phyloP scores from a whole-genome alignment of 2,797 vertebrate genomes.

The Rhinophrynus dorsalis region DNA sequence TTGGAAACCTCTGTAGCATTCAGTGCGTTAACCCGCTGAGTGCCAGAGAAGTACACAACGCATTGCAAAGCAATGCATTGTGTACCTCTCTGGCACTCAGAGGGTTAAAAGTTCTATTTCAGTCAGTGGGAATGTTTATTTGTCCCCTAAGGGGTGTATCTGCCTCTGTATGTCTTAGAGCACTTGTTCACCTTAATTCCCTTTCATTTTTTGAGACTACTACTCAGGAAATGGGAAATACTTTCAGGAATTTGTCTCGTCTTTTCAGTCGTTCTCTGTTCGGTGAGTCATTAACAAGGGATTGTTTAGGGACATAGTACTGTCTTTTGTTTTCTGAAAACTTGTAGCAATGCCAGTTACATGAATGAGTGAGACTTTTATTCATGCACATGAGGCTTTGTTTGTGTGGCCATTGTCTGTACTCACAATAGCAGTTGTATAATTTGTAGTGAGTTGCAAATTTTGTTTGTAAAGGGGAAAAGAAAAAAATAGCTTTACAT shows the following conservation, averaged over 20 bases:
- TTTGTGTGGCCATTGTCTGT: conserved; percentile 58
- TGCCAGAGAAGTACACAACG: too few species aligned
- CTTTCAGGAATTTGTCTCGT: conserved; percentile 39
- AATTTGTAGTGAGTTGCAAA: conserved; percentile 56
- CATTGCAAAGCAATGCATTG: too few species aligned
- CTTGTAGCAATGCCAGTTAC: conserved; percentile 57
- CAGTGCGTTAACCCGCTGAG: too few species aligned
- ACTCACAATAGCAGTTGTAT: conserved; percentile 53
- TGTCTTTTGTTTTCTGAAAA: conserved; percentile 61
- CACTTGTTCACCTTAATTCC: conserved; percentile 40
- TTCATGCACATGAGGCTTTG: conserved; percentile 54
- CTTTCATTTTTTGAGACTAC: conserved; percentile 18
- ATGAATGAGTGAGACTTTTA: conserved; percentile 51
- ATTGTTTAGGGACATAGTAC: conserved; percentile 57
- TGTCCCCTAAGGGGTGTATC: too few species aligned
- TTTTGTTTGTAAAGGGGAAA: conserved; percentile 1
- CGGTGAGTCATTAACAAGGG: conserved; percentile 57
- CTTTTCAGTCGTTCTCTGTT: conserved; percentile 55
- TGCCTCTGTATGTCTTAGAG: conserved; percentile 9
- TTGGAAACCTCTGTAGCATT: too few species aligned
- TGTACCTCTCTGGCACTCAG: too few species aligned
- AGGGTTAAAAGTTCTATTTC: too few species aligned
- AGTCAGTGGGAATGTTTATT: too few species aligned
- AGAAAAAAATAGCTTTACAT: neutral
- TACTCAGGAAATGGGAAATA: conserved; percentile 35